Evolutionary conservation across 2,888 invertebrate species (phyloP), one percentile per base, ranked within the genome.

Genomic region (Byasa hedistus): DNA sequence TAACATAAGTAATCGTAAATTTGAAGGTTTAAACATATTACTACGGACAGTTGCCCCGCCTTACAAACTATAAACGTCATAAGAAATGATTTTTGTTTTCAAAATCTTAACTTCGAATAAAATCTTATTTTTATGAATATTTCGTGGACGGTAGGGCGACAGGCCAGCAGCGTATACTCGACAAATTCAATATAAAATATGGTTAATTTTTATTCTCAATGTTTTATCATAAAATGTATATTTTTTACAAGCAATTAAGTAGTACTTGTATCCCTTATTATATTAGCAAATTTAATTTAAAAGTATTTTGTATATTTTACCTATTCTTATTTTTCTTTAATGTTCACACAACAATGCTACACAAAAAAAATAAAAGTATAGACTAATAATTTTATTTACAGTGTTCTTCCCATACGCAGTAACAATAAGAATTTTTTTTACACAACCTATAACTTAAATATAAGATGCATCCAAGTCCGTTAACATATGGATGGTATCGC

Each of bases 1-100:
- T 86, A 87, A 84, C 82, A 82, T 85, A 86, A 80, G 81, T 68
- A 70, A 69, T 77, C 82, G 77, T 89, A 89, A 89, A 89, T 69
- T 77, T 71, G 70, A 76, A 74, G 69, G 73, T 79, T 86, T 87
- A 84, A 82, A 74, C 79, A 77, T 78, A 73, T 68, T 70, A 70
- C 72, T 66, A 69, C 71, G 71, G 69, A 69, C 69, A 69, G 69
- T 70, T 71, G 71, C 69, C 60, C 72, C 74, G 72, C 73, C 76
- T 76, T 75, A 75, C 74, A 69, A 73, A 68, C 74, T 70, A 71
- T 78, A 74, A 79, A 79, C 75, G 77, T 79, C 79, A 77, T 81
- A 83, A 83, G 75, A 83, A 80, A 75, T 79, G 78, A 83, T 83
- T 86, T 86, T 86, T 84, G 84, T 84, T 75, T 80, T 73, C 75